phyloP scores from a whole-genome alignment of 2,797 vertebrate species.

The Eulemur mongoz region DNA sequence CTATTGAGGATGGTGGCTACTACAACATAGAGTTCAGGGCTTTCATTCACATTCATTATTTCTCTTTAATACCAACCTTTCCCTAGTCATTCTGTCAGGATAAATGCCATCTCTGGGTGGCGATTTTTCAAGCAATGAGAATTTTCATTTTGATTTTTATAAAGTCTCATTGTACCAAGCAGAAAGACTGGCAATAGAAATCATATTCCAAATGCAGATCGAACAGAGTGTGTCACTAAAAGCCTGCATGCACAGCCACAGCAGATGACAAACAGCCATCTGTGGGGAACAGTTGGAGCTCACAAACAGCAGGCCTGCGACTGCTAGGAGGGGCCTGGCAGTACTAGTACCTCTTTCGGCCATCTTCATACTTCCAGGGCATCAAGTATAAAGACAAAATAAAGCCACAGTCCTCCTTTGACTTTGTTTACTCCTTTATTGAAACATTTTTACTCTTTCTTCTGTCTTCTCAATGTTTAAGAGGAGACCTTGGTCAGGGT shows the following conservation, averaged over 20 bases:
- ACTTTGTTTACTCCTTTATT: not conserved
- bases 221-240: not conserved
- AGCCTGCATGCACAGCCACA: not conserved
- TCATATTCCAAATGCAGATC: not conserved
- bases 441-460: not conserved
- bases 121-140: constrained; percentile 1
- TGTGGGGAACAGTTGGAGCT: not conserved
- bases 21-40: not conserved
- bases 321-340: not conserved
- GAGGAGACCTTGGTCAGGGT: not conserved
- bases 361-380: not conserved
- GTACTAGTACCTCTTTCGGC: not conserved
- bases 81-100: not conserved
- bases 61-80: not conserved
- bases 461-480: not conserved
- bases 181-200: not conserved
- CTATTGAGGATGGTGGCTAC: not conserved
- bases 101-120: not conserved
- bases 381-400: not conserved
- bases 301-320: not conserved
- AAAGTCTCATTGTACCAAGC: not conserved
- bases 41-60: not conserved
- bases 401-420: not conserved
- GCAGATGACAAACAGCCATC: not conserved
- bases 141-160: constrained; percentile 36